These are phyloP conservation scores for Pantelozetes paolii DNA, from an alignment of 2,888 invertebrate genomes.

Conservation along the genomic window DNA sequence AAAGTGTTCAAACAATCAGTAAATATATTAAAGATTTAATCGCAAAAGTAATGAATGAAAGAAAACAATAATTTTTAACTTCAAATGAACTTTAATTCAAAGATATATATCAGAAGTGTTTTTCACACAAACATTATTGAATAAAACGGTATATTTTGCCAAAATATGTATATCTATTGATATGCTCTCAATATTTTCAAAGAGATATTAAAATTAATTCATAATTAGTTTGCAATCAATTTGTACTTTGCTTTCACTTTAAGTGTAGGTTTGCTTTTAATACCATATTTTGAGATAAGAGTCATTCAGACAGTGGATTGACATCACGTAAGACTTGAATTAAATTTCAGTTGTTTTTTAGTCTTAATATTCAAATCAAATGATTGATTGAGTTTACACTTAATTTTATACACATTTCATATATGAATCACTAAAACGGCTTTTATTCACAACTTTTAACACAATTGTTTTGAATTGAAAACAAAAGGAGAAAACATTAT, in stretches of 20 bases:
- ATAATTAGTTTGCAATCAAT: background rate
- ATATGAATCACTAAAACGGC: too few species aligned
- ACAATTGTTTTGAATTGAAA: background rate
- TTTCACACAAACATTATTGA: too few species aligned
- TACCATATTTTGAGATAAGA: background rate
- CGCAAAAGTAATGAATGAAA: too few species aligned
- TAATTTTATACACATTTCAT: background rate
- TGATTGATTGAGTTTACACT: background rate
- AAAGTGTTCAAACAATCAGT: too few species aligned
- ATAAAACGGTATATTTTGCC: background rate
- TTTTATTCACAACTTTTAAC: background rate
- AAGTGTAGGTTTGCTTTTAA: background rate
- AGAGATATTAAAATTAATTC: background rate
- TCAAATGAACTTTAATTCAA: too few species aligned
- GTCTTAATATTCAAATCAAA: background rate
- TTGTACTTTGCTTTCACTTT: background rate
- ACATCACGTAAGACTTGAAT: conserved; percentile 19
- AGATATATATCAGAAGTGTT: too few species aligned
- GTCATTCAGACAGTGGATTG: background rate
- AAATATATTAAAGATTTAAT: too few species aligned
- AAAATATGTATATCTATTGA: background rate
- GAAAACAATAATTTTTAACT: too few species aligned
- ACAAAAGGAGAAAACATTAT: background rate
- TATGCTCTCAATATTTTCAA: conserved; percentile 18
- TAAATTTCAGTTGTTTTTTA: background rate